Base-by-base conservation (phyloP, 2,888 invertebrate genomes). In the Falcaria lacertinaria region DNA sequence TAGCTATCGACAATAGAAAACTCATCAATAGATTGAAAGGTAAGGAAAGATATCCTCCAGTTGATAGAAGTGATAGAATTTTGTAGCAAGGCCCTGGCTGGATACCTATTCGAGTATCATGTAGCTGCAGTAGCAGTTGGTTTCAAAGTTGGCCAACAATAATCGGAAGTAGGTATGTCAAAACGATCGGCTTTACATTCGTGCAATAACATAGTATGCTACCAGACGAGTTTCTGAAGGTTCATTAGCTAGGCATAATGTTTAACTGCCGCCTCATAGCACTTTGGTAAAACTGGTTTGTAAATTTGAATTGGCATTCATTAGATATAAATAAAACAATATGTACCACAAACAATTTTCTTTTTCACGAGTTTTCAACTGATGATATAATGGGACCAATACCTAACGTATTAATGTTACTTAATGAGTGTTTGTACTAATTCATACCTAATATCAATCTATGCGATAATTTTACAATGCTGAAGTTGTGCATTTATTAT, bases 401-500 rank as follows among this genome's bases (percentile, higher is more conserved):
- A 48, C 59, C 56, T 71, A 62, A 66, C 63, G 58, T 71, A 59
- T 60, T 59, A 46, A 63, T 57, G 62, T 57, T 52, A 59, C 56
- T 60, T 57, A 51, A 61, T 54, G 70, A 73, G 74, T 74, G 70
- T 62, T 69, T 68, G 68, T 57, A 61, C 59, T 69, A 61, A 68
- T 68, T 59, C 69, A 61, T 64, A 58, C 62, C 48, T 61, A 62
- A 64, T 50, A 58, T 58, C 59, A 72, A 56, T 70, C 61, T 68
- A 68, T 68, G 55, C 58, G 61, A 66, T 3, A 59, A 28, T 72
- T 81, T 83, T 87, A 79, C 83, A 81, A 86, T 87, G 87, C 87
- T 87, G 87, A 86, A 83, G 85, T 88, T 88, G 88, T 89, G 89
- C 89, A 88, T 89, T 88, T 89, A 88, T 81, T 85, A 83, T 84